Evolutionary conservation across 2,797 vertebrate genomes (phyloP).

Genomic region (Labroides dimidiatus): DNA sequence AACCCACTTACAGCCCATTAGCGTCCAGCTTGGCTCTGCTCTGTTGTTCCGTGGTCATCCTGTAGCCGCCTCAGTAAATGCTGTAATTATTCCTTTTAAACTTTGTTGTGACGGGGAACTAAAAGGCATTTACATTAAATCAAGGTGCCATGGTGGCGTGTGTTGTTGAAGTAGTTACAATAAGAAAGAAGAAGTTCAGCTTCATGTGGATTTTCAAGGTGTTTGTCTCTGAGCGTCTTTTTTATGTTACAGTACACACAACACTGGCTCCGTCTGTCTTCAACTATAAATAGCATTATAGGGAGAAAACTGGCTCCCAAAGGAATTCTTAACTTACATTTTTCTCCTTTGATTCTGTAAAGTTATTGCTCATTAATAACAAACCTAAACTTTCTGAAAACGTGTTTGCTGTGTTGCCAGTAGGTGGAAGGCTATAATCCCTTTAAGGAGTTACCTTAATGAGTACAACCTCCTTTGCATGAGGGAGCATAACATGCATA

Average conservation of each 20-base stretch:
- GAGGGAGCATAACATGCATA: neutral
- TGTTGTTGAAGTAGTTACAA: constrained; percentile 32
- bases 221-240: neutral
- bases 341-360: neutral
- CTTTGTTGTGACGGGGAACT: constrained; percentile 11
- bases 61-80: constrained; percentile 15
- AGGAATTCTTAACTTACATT: constrained; percentile 10
- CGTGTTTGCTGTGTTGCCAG: constrained; percentile 9
- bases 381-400: constrained; percentile 12
- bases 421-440: neutral
- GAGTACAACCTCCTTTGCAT: constrained; percentile 18
- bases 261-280: constrained; percentile 16
- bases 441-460: constrained; percentile 19
- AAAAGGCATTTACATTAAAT: constrained; percentile 12
- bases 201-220: constrained; percentile 13
- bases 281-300: neutral
- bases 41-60: constrained; percentile 30
- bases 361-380: constrained; percentile 21
- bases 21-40: constrained; percentile 19
- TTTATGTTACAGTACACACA: constrained; percentile 4
- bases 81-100: constrained; percentile 24
- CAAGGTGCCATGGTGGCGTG: neutral
- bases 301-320: constrained; percentile 11
- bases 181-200: constrained; percentile 16
- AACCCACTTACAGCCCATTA: constrained; percentile 46